Evolutionary conservation across 1,140 invertebrate genomes (phyloP), one percentile per base, ranked within the genome.

Genomic region (Panagrolaimus sp.): DNA sequence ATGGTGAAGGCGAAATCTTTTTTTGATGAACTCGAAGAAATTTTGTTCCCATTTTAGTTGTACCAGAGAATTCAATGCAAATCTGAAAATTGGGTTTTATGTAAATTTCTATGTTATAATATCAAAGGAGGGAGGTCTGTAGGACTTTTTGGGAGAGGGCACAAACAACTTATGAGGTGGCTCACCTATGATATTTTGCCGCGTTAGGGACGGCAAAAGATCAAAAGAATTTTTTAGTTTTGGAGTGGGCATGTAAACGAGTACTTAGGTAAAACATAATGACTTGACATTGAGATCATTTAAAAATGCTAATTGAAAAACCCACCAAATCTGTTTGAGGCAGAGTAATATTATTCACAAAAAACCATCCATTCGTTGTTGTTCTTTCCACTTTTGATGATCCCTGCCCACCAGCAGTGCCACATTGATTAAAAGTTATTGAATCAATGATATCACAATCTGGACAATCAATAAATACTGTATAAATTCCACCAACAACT

Each of bases 1-100:
- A 57, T 2, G 20, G 20, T 57, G 51, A 25, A 27, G 51, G 51
- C 14, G 51, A 57, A 20, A 57, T 57, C 51, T 57, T 57, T 57
- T 57, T 27, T 20, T 16, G 51, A 57, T 57, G 51, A 11, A 57
- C 51, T 20, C 51, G n/a, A 13, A 25, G 4, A 27, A 57, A 57
- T 2, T 11, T 20, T n/a, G 51, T 9, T 57, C 51, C 51, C 20
- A n/a, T n/a, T 9, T 20, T 27, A 0, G 51, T 57, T 13, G 51
- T n/a, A 3, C 51, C 51, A 13, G 51, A 20, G 20, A 25, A 57
- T 20, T 27, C 27, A 11, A 57, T 57, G 13, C 51, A 57, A 27
- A 57, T 20, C 51, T 57, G n/a, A 25, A 57, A 57, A 0, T 23
- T 25, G 20, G n/a, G n/a, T n/a, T n/a, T n/a, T n/a, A n/a, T n/a